Evolutionary conservation across 1,140 invertebrate genomes (phyloP), one percentile per base, ranked within the genome.

Genomic region (Camponotus floridanus): DNA sequence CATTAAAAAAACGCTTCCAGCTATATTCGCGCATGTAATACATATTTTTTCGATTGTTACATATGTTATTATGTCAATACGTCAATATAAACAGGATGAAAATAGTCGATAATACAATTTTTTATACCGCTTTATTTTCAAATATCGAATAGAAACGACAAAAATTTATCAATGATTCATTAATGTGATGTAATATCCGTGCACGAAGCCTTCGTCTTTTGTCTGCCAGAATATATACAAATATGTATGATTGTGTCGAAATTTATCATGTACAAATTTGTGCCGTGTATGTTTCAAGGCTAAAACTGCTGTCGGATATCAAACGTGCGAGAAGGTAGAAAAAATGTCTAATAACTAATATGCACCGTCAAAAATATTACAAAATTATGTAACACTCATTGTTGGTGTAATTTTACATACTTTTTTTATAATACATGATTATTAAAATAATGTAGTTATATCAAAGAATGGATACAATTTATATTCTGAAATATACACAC

Each of bases 151-250:
- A 86, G 48, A 51, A 51, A 73, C 73, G 73, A 62, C 83, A 78
- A 42, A 59, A 83, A 71, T 89, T 89, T 83, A 89, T 83, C 62
- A 73, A 11, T 86, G 55, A 86, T 88, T 86, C 55, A 87, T 36
- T 8, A 36, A 36, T 13, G 18, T 89, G 76, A 57, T 74, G 79
- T 80, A 89, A 90, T 61, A 85, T 84, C 85, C 84, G 84, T 42
- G 15, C 42, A 33, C 59, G 55, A 57, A 70, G 81, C 62, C 55
- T 76, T 59, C 57, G 59, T 71, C 48, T 80, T 88, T 86, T 86
- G 59, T 80, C 36, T 59, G 36, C 2, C 9, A 21, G 39, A 31
- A 67, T 61, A 61, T 42, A 5, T 18, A 31, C 7, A 21, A 76
- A 61, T 78, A 78, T 61, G 55, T 76, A 76, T 26, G 21, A 70